Percentiles rank a stretch among this genome's conserved stretches.
Conservation (phyloP, 2,888 invertebrate genomes). For the Pseudoips prasinana region DNA sequence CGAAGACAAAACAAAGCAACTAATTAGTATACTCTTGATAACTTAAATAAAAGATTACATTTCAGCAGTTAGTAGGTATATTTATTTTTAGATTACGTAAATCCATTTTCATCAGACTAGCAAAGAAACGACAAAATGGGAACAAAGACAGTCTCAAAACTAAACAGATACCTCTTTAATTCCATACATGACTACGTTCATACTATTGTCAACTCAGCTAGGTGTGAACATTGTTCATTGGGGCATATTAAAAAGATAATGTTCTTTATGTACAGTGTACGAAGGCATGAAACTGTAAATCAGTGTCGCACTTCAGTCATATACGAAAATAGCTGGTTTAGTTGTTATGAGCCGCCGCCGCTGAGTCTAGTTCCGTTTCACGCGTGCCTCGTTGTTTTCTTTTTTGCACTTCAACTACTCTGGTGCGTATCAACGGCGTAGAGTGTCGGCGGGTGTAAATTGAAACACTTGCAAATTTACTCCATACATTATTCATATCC, state of each 20-base stretch:
- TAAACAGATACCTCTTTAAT: neutral
- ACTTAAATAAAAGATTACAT: too few relatives aligned
- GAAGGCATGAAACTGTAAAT: conserved; percentile 23
- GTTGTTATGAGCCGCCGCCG: conserved; percentile 14
- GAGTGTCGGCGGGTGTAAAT: conserved; percentile 78
- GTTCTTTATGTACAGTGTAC: conserved; percentile 3
- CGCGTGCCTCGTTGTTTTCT: conserved; percentile 65
- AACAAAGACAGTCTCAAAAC: neutral
- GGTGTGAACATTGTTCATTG: neutral
- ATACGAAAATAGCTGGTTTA: conserved; percentile 35
- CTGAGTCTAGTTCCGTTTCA: conserved; percentile 27
- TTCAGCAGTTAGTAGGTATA: too few relatives aligned
- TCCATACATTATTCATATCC: conserved; percentile 78
- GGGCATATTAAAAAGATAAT: neutral
- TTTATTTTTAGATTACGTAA: too few relatives aligned
- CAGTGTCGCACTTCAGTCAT: conserved; percentile 28
- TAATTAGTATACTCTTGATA: too few relatives aligned
- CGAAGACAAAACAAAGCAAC: too few relatives aligned
- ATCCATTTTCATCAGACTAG: too few relatives aligned
- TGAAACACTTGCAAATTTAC: conserved; percentile 82
- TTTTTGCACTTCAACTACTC: conserved; percentile 75
- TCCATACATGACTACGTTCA: neutral
- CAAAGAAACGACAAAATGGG: neutral
- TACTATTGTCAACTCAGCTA: neutral
- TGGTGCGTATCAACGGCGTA: conserved; percentile 66